Percentiles rank a stretch among this genome's conserved stretches.
These are phyloP conservation scores for Protophormia terraenovae DNA, from an alignment of 2,888 invertebrate genomes.

Conservation along the genomic window DNA sequence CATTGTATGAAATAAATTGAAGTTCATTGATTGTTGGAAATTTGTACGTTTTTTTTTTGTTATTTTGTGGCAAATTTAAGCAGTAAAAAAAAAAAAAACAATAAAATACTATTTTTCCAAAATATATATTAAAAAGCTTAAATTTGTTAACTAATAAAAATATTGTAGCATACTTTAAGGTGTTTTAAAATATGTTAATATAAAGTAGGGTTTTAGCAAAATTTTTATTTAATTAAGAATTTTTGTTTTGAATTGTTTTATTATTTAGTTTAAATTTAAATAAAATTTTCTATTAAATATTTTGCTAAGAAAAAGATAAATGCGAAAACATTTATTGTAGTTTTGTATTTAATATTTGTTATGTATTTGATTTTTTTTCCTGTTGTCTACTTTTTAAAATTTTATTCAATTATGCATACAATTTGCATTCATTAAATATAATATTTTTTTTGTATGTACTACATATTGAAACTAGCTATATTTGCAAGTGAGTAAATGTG, in stretches of 20 bases:
- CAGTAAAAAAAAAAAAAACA: slow-evolving; percentile 2
- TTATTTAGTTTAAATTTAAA: background rate
- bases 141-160: background rate
- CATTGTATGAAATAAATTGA: slow-evolving; percentile 39
- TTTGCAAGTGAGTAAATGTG: background rate
- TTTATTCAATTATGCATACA: slow-evolving; percentile 62
- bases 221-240: background rate
- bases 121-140: background rate
- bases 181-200: background rate
- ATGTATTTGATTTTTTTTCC: background rate
- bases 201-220: background rate
- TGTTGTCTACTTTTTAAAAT: slow-evolving; percentile 15
- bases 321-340: no score
- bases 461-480: background rate
- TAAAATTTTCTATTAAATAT: background rate
- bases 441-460: slow-evolving; percentile 32
- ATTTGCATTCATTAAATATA: slow-evolving; percentile 59
- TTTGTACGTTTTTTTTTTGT: background rate
- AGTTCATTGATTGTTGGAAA: slow-evolving; percentile 53
- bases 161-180: slow-evolving; percentile 10
- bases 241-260: no score
- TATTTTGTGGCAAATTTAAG: background rate
- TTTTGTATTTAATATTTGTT: background rate
- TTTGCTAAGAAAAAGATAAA: background rate
- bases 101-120: background rate